These are phyloP conservation scores for Papilio xuthus DNA, from an alignment of 1,140 invertebrate species.

Conservation along the genomic window DNA sequence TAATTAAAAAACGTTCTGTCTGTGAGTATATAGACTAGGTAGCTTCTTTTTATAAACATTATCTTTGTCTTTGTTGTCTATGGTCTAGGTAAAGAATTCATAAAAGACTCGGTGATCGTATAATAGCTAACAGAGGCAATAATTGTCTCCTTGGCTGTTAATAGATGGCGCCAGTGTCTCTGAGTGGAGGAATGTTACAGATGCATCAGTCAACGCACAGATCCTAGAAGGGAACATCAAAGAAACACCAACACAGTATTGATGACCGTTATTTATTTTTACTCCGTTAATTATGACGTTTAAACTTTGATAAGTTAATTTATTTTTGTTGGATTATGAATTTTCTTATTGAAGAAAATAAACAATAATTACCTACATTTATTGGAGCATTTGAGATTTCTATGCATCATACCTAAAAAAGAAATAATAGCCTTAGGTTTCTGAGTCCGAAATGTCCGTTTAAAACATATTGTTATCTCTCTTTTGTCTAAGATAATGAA, in stretches of 20 bases:
- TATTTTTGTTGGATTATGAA: not conserved
- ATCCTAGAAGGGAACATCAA: slow-evolving; percentile 16
- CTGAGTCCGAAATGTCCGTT: too few relatives aligned
- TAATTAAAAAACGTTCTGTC: too few relatives aligned
- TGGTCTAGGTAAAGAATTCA: not conserved
- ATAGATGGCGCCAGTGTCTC: slow-evolving; percentile 6
- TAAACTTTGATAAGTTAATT: slow-evolving; percentile 8
- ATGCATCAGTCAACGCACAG: slow-evolving; percentile 5
- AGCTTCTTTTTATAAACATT: too few relatives aligned
- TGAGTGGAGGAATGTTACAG: not conserved
- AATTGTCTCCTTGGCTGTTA: not conserved
- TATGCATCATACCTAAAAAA: not conserved
- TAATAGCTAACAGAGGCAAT: not conserved
- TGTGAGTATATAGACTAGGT: too few relatives aligned
- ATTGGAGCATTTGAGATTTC: not conserved
- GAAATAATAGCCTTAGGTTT: too few relatives aligned
- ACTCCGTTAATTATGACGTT: slow-evolving; percentile 22
- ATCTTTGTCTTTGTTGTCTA: too few relatives aligned
- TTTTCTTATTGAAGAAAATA: not conserved
- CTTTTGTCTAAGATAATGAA: too few relatives aligned
- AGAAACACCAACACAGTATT: not conserved
- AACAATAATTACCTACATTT: not conserved
- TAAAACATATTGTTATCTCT: too few relatives aligned
- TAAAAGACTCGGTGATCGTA: not conserved
- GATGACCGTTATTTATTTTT: slow-evolving; percentile 7